Base-by-base conservation (phyloP, 2,888 invertebrate species). In the Aethes cnicana region DNA sequence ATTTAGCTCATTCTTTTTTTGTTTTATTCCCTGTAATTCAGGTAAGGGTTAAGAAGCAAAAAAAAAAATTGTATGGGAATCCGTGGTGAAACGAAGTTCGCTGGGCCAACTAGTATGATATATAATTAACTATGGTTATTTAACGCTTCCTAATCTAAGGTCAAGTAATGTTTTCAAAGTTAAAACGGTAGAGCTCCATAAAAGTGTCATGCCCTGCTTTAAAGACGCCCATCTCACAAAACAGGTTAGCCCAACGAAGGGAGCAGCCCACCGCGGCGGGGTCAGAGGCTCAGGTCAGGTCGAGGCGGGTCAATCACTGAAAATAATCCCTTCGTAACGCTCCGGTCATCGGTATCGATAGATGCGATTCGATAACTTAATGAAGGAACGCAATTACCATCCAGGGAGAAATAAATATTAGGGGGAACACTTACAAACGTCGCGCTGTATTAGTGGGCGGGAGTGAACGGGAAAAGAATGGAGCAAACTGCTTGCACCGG, bases 191-290 rank as follows among this genome's bases (percentile, higher is more conserved):
- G n/a, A n/a, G n/a, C 39, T 26, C 32, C 37, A 18, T 32, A 21
- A 32, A 8, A 33, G 28, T 18, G 7, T 20, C 18, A 20, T 28
- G 33, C 7, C 16, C 32, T 25, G 20, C 33, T 52, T 52, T 52
- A 52, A 32, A 44, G 37, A 58, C 53, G 54, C 39, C 32, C 54
- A 59, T 61, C 56, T 59, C 42, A 57, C 62, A 55, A 80, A 82
- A 83, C 84, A 80, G 81, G 84, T 84, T 84, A 76, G 72, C 69
- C 67, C 74, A 77, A 76, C 74, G 77, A 81, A 79, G 76, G 82
- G 81, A 73, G 68, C 71, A 75, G 75, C 79, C 77, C 75, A 80
- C 77, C 71, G 77, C 65, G 66, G 61, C 73, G 77, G 75, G 86
- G 85, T 83, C 84, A 83, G 66, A 75, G 80, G 75, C 69, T 68